Evolutionary conservation across 2,113 vertebrate species (phyloP).

Genomic region (Actenoides lindsayi): DNA sequence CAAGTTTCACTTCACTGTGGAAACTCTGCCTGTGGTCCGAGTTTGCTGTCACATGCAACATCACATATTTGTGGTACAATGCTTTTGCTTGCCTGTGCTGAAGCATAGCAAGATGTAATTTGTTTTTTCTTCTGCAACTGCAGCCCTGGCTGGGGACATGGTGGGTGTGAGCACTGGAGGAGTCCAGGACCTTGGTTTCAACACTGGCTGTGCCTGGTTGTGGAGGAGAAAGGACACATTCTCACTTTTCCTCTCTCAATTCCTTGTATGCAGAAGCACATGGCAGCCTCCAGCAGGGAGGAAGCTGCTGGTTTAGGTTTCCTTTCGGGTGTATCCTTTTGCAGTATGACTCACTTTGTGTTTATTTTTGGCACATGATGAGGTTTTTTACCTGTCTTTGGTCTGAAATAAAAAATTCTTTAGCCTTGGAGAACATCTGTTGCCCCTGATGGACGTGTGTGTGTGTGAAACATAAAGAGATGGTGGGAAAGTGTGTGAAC

Average conservation of each 20-base stretch:
- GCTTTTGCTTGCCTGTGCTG: neutral
- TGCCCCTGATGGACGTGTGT: neutral
- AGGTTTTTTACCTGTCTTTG: neutral
- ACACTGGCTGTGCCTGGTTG: neutral
- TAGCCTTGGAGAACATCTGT: neutral
- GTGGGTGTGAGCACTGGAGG: neutral
- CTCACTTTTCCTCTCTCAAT: neutral
- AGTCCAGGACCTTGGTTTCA: neutral
- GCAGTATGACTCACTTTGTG: neutral
- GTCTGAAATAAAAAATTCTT: neutral
- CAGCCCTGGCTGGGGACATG: neutral
- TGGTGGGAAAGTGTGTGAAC: neutral
- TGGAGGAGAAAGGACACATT: neutral
- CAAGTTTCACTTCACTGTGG: constrained; percentile 35
- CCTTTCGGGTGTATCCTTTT: neutral
- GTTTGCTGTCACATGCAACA: neutral
- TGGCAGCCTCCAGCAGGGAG: neutral
- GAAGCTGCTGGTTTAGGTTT: neutral
- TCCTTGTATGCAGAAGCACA: neutral
- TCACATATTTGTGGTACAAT: neutral
- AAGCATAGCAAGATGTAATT: neutral
- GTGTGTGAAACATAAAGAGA: neutral
- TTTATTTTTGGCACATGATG: neutral
- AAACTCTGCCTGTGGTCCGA: neutral
- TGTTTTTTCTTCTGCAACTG: neutral